Base-by-base conservation (phyloP, 1,140 invertebrate genomes). In the Alviniconcha marisindica region DNA sequence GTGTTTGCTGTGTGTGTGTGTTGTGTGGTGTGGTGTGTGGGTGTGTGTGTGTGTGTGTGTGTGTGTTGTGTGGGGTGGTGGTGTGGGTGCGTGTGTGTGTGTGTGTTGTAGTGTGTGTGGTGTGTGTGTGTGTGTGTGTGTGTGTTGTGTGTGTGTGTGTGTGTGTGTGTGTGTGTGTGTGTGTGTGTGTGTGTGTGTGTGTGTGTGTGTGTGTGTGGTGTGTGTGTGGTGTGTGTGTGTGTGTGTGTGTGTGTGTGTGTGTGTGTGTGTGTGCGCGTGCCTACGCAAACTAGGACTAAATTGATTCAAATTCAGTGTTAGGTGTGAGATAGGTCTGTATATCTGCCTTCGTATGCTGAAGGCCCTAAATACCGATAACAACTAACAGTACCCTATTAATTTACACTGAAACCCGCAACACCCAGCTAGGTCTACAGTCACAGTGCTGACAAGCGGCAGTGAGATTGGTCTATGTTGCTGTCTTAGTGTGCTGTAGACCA, bases 181-280 rank as follows among this genome's bases (percentile, higher is more conserved):
- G 60, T 66, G 60, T 66, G 60, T 66, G 60, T 66, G 60, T 66
- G 60, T 66, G 60, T 66, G 60, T 66, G 60, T 66, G 60, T 66
- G 60, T 66, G 7, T 12, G 60, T 66, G 60, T 66, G 60, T 33
- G 60, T 66, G 18, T 48, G 44, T 48, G n/a, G 44, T 48, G 44
- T 48, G 44, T 48, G 44, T n/a, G 18, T 48, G 44, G 44, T 48
- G 44, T 48, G 44, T 48, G 44, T 48, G 44, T 48, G 44, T 48
- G 44, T 48, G 44, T 48, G 60, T 33, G 60, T 66, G 60, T 33
- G 60, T 66, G 60, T 33, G 60, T 66, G 60, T 33, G 60, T 66
- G 60, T 33, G 60, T 66, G 60, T 33, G 24, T n/a, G 60, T 66
- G 24, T 28, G n/a, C n/a, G n/a, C n/a, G n/a, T n/a, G n/a, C n/a